Evolutionary conservation across 1,140 invertebrate genomes (phyloP).

Genomic region (Neodiprion lecontei): DNA sequence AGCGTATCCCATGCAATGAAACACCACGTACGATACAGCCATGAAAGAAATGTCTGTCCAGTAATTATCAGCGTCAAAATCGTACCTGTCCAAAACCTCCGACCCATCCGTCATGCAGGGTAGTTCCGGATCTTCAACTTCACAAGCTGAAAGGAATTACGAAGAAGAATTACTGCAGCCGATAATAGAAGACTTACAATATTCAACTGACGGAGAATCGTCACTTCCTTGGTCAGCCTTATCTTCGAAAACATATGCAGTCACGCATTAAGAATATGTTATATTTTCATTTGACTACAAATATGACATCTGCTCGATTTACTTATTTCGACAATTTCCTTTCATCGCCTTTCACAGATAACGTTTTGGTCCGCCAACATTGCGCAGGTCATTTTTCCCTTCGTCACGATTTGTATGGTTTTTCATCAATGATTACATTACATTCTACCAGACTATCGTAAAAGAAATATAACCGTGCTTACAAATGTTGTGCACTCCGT

Average conservation of each 20-base stretch:
- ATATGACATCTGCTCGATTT: no score
- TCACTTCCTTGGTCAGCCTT: not conserved
- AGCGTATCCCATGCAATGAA: conserved; percentile 74
- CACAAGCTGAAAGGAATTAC: conserved; percentile 69
- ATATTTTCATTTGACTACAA: no score
- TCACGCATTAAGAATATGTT: no score
- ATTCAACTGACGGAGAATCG: not conserved
- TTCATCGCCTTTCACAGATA: no score
- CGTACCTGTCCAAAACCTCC: conserved; percentile 75
- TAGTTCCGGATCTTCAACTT: conserved; percentile 60
- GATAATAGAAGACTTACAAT: not conserved
- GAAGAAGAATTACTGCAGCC: conserved; percentile 3
- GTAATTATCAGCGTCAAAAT: conserved; percentile 72
- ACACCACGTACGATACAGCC: conserved; percentile 68
- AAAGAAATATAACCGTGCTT: conserved; percentile 51
- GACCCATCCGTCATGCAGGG: conserved; percentile 76
- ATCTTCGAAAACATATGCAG: not conserved
- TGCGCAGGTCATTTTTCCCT: no score
- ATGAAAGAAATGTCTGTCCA: conserved; percentile 71
- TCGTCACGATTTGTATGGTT: no score
- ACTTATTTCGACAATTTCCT: no score
- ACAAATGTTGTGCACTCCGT: conserved; percentile 80
- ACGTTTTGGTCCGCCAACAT: no score
- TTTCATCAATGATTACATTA: no score
- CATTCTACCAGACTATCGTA: no score